A percentile compares a stretch with the other conserved stretches of the same genome.
phyloP scores from a whole-genome alignment of 1,140 invertebrate genomes.

The Alviniconcha marisindica region DNA sequence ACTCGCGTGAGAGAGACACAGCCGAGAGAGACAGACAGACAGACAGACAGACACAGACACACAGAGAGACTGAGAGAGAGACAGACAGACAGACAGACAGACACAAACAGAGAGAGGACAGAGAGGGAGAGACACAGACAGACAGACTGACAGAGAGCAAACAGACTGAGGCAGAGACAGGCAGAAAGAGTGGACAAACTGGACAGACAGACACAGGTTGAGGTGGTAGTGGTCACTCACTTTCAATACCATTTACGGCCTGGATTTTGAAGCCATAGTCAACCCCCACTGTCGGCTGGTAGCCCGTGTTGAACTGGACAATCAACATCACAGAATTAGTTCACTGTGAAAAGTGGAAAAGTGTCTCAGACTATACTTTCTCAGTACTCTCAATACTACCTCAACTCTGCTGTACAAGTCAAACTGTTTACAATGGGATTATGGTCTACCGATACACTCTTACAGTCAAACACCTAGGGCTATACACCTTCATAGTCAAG shows the following conservation, averaged over 20 bases:
- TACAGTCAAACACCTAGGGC: too few relatives aligned
- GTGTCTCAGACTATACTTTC: too few relatives aligned
- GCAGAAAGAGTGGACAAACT: background rate
- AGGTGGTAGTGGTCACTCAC: too few relatives aligned
- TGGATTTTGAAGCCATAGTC: constrained; percentile 75
- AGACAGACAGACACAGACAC: background rate
- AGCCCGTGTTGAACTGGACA: constrained; percentile 68
- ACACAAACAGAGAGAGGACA: too few relatives aligned
- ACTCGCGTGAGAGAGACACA: too few relatives aligned
- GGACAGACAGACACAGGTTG: background rate
- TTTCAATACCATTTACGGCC: constrained; percentile 51
- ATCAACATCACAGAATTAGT: constrained; percentile 15
- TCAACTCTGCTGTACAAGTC: too few relatives aligned
- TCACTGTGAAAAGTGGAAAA: too few relatives aligned
- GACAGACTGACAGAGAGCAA: background rate
- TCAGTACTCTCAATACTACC: too few relatives aligned
- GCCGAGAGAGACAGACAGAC: background rate
- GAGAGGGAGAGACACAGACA: background rate
- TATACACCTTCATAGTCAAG: too few relatives aligned
- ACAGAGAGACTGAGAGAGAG: background rate
- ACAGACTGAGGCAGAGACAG: background rate
- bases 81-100: background rate
- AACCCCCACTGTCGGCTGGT: constrained; percentile 74
- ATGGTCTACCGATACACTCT: too few relatives aligned
- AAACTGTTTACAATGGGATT: too few relatives aligned